These are phyloP conservation scores for Fragum sueziense DNA, from an alignment of 2,888 invertebrate species.

Conservation along the genomic window DNA sequence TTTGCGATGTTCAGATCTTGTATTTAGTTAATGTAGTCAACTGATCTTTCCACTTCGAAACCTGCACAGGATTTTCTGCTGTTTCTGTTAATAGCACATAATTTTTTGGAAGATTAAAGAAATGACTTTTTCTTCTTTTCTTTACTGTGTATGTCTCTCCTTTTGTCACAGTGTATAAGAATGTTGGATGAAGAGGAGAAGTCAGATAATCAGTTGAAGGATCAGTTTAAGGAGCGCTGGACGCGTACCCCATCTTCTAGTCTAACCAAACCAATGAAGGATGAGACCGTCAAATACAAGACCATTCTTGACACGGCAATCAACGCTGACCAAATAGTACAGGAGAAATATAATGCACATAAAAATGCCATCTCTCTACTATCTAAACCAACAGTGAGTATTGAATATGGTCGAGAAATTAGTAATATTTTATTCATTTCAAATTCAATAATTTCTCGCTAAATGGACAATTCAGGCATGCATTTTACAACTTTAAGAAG, in stretches of 20 bases:
- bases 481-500: no score
- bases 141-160: background rate
- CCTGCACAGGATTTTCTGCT: no score
- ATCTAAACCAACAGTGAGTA: constrained; percentile 86
- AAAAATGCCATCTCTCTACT: constrained; percentile 91
- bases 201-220: constrained; percentile 92
- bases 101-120: no score
- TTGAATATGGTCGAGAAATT: no score
- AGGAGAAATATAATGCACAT: constrained; percentile 91
- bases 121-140: no score
- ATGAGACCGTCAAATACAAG: constrained; percentile 95
- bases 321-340: constrained; percentile 90
- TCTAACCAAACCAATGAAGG: constrained; percentile 91
- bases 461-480: no score
- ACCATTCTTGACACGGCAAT: constrained; percentile 94
- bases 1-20: no score
- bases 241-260: constrained; percentile 92
- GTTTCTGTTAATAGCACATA: no score
- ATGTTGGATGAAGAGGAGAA: constrained; percentile 95
- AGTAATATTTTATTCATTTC: no score
- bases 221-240: constrained; percentile 97
- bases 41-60: no score
- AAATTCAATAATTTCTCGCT: no score
- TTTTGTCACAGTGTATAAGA: constrained; percentile 78
- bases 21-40: no score